Evolutionary conservation across 1,140 invertebrate species (phyloP), one percentile per base, ranked within the genome.

Genomic region (Drosophila aff.): DNA sequence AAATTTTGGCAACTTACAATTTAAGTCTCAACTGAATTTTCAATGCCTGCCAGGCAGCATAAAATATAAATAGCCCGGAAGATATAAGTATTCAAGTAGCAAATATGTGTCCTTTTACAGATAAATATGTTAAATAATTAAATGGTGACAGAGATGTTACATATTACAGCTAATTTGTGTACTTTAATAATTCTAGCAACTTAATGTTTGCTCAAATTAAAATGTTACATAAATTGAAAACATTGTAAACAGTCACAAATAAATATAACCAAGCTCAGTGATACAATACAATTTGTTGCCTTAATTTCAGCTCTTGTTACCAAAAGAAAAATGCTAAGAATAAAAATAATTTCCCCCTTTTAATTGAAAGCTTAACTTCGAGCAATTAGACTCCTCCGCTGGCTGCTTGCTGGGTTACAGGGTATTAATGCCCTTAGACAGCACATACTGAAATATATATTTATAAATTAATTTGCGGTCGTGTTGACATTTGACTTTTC

Each of bases 401-500:
- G 15, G 16, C 43, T 10, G 21, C 16, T 16, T 16, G 16, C 41
- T 55, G 55, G 74, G 50, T 50, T 47, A 41, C 41, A 67, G 55
- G 74, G 75, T 77, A 78, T 69, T 68, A 76, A 74, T 53, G 64
- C 28, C 59, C 52, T 63, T 38, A 36, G n/a, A 50, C 26, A 36
- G n/a, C 52, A 55, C 76, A 74, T 60, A 59, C 31, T 49, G 60
- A 50, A 36, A 68, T 73, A 73, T 58, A 65, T 63, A 66, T 71
- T 58, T 64, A 65, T 79, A 81, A 71, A 87, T 87, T 81, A 78
- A 82, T 81, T 83, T 89, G 83, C 61, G 83, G 84, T 78, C 59
- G 21, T 72, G 77, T 75, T 87, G 83, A 89, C 84, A 89, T 89
- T 87, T 87, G 83, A 81, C 84, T 87, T 80, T 87, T 74, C 50